A percentile compares a stretch with the other conserved stretches of the same genome.
Evolutionary conservation across 2,113 vertebrate genomes (phyloP).

Genomic region (Tragelaphus strepsiceros): DNA sequence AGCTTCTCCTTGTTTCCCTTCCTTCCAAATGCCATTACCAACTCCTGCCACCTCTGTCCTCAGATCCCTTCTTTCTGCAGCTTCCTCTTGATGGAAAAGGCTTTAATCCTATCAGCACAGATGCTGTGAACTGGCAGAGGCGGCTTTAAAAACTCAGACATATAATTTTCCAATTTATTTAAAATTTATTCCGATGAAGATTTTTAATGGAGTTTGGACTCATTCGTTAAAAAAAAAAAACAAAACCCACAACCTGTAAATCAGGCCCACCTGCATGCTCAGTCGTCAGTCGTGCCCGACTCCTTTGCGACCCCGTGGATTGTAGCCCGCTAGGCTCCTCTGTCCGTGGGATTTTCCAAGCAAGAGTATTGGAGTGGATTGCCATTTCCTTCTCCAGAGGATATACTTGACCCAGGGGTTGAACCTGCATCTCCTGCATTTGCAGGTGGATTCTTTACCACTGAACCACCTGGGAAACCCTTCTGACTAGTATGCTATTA

Average conservation of each 20-base stretch:
- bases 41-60: not conserved
- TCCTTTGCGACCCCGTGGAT: not conserved
- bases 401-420: not conserved
- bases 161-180: not conserved
- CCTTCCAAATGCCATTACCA: not conserved
- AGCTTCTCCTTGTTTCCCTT: not conserved
- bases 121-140: not conserved
- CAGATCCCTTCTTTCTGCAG: not conserved
- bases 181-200: not conserved
- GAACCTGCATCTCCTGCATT: not conserved
- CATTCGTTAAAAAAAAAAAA: not conserved
- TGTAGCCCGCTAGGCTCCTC: not conserved
- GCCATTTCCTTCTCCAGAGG: not conserved
- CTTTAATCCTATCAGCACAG: too few relatives aligned
- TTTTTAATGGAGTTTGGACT: not conserved
- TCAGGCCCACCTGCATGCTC: not conserved
- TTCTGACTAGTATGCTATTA: slow-evolving; percentile 25
- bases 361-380: not conserved
- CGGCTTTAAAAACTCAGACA: not conserved
- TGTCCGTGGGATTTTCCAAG: not conserved
- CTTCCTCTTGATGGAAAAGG: not conserved
- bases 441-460: not conserved
- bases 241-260: not conserved
- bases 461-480: not conserved
- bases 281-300: not conserved